Evolutionary conservation across 1,140 invertebrate genomes (phyloP), one percentile per base, ranked within the genome.

Genomic region (Halyomorpha halys): DNA sequence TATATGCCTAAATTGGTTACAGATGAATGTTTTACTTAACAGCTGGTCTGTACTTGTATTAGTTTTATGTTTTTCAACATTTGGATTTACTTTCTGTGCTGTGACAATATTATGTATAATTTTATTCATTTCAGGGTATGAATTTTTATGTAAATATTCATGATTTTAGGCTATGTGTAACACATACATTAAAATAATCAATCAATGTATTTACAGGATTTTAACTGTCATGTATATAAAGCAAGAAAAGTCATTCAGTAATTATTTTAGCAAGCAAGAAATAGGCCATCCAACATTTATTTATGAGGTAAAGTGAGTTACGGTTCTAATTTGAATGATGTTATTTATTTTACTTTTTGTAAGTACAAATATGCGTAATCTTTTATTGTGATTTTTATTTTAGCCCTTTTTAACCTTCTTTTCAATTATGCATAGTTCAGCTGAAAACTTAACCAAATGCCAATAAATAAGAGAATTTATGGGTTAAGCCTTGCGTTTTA

Each of bases 71-170:
- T 39, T 68, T 45, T 30, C 68, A 14, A 69, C 64, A 15, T 69
- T 69, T 64, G 68, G 68, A 3, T 63, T 67, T 30, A 34, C 65
- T 0, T 64, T 63, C 27, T 69, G 68, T 59, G 19, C 67, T 27
- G 25, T 65, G 8, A 47, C 59, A 34, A 16, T 68, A 23, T 23
- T 67, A 4, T 47, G 44, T 27, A 2, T 63, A 47, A 11, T 68
- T 44, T 27, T 68, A 25, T 65, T 66, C 45, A 27, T 69, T 51
- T 49, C 61, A 1, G 68, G 68, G 68, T 69, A 65, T 66, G 66
- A 66, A 59, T 61, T 59, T 21, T 19, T 3, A 23, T 6, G n/a
- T 47, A 23, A 25, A 49, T 44, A 1, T 30, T 23, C 9, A 16
- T 6, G 1, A 44, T 62, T 39, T 15, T n/a, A 30, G 27, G 49